These are phyloP conservation scores for Drosophila baimaii DNA, from an alignment of 1,140 invertebrate species.

Conservation along the genomic window DNA sequence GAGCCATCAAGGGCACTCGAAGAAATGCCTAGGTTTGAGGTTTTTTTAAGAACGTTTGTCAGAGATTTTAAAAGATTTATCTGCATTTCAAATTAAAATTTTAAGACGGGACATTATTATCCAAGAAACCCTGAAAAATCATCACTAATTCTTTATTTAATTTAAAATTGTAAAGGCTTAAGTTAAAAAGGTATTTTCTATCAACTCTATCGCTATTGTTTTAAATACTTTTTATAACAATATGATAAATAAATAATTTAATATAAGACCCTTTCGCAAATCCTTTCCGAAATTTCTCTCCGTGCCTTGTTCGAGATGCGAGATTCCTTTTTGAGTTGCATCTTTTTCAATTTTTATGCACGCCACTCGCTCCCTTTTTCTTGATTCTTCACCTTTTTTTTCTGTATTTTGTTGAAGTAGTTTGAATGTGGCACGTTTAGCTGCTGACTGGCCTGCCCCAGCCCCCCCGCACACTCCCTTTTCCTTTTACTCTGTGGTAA, in stretches of 20 bases:
- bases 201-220: too few species aligned
- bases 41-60: neutral
- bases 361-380: conserved; percentile 55
- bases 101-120: too few species aligned
- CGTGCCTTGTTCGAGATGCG: conserved; percentile 60
- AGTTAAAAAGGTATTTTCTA: too few species aligned
- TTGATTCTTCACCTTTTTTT: conserved; percentile 42
- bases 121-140: too few species aligned
- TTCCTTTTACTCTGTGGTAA: conserved; percentile 48
- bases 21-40: neutral
- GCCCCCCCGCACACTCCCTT: conserved; percentile 10
- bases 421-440: conserved; percentile 79
- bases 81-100: too few species aligned
- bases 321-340: conserved; percentile 67
- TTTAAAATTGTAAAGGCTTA: too few species aligned
- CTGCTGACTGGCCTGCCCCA: conserved; percentile 10
- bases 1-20: conserved; percentile 38
- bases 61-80: neutral
- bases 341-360: conserved; percentile 78
- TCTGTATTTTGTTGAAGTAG: conserved; percentile 58
- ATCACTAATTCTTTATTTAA: too few species aligned
- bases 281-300: neutral
- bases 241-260: too few species aligned
- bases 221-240: neutral
- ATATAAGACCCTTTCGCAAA: too few species aligned